Percentiles rank a stretch among this genome's conserved stretches.
phyloP scores from a whole-genome alignment of 2,888 invertebrate genomes.

The Tipula vernalis region DNA sequence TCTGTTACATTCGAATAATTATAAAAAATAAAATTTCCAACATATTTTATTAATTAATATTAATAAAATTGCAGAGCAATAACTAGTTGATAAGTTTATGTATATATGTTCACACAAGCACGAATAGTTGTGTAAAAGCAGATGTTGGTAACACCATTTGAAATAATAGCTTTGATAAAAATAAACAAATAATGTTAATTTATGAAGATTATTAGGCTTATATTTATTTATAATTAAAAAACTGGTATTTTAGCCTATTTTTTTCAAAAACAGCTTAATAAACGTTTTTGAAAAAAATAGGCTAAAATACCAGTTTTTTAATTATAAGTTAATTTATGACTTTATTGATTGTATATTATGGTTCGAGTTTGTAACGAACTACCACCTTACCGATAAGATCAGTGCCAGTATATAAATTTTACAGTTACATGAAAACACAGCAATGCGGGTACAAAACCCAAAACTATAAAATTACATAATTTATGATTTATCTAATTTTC shows the following conservation, averaged over 20 bases:
- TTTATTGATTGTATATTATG: not conserved
- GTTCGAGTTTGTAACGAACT: not conserved
- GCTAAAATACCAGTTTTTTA: too few species aligned
- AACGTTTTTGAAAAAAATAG: too few species aligned
- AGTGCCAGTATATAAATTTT: not conserved
- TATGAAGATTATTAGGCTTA: too few species aligned
- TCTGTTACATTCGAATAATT: not conserved
- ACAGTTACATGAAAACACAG: not conserved
- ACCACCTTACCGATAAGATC: not conserved
- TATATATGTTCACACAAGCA: not conserved
- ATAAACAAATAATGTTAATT: not conserved
- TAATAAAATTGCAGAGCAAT: not conserved
- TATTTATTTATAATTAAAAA: too few species aligned
- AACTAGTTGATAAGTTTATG: not conserved
- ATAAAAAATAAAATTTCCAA: not conserved
- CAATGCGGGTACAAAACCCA: not conserved
- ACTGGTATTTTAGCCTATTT: too few species aligned
- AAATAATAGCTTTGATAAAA: not conserved
- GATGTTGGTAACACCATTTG: not conserved
- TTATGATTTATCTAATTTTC: not conserved
- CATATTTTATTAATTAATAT: not conserved
- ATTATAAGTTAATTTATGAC: not conserved
- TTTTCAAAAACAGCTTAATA: too few species aligned
- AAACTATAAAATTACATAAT: not conserved
- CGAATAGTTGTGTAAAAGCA: not conserved